Evolutionary conservation across 1,140 invertebrate genomes (phyloP), one percentile per base, ranked within the genome.

Genomic region (Theocolax elegans): DNA sequence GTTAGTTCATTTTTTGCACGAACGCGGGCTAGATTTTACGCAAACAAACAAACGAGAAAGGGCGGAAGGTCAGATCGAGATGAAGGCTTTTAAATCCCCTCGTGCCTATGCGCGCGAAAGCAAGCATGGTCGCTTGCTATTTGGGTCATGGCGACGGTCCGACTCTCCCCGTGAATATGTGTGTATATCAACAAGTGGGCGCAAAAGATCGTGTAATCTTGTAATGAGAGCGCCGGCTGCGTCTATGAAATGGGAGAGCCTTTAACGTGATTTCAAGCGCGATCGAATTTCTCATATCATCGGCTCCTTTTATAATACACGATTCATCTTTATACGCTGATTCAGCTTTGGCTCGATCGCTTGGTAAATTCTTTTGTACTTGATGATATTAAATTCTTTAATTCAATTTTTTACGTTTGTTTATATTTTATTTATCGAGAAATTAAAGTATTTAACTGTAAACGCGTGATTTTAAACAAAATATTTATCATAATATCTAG

Each of bases 201-300:
- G 67, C 67, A 53, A 69, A 69, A 69, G 67, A 63, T 69, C 67
- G 46, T 69, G 67, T 62, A 69, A 69, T 69, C 58, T 51, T 29
- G 58, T 63, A 69, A 69, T 69, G 67, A 63, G 67, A 69, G 35
- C 27, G 13, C 40, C 3, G 12, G 21, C 15, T 23, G 25, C 46
- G 25, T 15, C 27, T 35, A 12, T 58, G 65, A 67, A 67, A 67
- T 51, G 38, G 38, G 56, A 58, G 54, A 49, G 66, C 58, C 58
- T 63, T 68, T 63, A 58, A 63, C 59, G 54, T 46, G 46, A 62
- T 69, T 69, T 68, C 46, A 23, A 8, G 9, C 58, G 31, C 48
- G 58, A 68, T 68, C 67, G 48, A 21, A 31, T 68, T 68, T 68
- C 67, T 54, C 25, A 2, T n/a, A n/a, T 46, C 27, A 56, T 51